Evolutionary conservation across 2,888 invertebrate species (phyloP).

Genomic region (Diadegma fenestrale): DNA sequence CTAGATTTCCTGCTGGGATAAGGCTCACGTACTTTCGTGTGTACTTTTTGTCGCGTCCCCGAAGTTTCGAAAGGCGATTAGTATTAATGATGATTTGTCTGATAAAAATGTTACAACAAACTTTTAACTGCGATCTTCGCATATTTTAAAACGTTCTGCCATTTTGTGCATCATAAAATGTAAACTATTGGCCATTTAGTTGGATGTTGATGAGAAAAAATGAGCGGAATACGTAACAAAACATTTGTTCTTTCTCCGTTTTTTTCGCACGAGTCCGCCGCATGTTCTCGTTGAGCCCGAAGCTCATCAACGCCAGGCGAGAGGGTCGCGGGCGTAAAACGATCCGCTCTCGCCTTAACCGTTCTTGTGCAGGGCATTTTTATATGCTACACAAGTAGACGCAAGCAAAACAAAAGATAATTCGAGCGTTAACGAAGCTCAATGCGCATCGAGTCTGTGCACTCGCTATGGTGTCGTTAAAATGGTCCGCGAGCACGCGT

Average conservation of each 20-base stretch:
- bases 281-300: slow-evolving; percentile 32
- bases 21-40: background rate
- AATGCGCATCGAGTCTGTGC: slow-evolving; percentile 16
- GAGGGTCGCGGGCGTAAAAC: slow-evolving; percentile 74
- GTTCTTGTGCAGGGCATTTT: slow-evolving; percentile 47
- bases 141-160: background rate
- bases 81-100: background rate
- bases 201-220: slow-evolving; percentile 38
- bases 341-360: slow-evolving; percentile 66
- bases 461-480: slow-evolving; percentile 27
- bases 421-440: slow-evolving; percentile 71
- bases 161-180: background rate
- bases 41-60: background rate
- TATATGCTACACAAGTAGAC: slow-evolving; percentile 47
- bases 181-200: background rate
- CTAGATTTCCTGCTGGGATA: slow-evolving; percentile 18
- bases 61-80: background rate
- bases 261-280: background rate
- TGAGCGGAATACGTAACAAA: slow-evolving; percentile 40
- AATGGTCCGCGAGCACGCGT: slow-evolving; percentile 40
- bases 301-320: slow-evolving; percentile 67
- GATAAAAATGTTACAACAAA: background rate
- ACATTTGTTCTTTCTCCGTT: background rate
- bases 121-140: background rate
- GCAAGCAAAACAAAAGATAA: slow-evolving; percentile 52